Evolutionary conservation across 2,797 vertebrate genomes (phyloP).

Genomic region (Botia kubotai): DNA sequence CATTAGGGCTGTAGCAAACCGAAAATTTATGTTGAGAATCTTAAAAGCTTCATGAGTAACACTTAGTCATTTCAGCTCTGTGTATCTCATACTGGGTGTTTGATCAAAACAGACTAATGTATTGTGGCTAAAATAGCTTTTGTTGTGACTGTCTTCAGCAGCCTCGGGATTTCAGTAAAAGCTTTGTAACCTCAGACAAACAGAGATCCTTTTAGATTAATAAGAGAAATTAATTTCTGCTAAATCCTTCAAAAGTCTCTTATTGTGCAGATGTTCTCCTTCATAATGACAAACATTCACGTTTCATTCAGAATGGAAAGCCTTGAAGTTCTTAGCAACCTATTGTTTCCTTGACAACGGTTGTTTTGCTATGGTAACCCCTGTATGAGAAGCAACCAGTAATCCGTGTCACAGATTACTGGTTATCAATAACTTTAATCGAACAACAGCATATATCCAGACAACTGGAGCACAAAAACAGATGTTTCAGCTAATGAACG

Average conservation of each 20-base stretch:
- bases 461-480: not conserved
- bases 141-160: constrained; percentile 22
- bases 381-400: constrained; percentile 4
- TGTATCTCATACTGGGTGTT: not conserved
- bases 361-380: constrained; percentile 47
- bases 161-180: not conserved
- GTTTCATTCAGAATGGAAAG: constrained; percentile 17
- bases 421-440: too few species aligned
- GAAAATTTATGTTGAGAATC: not conserved
- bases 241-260: constrained; percentile 6
- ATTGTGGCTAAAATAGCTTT: not conserved
- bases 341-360: constrained; percentile 39
- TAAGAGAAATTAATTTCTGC: not conserved
- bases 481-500: constrained; percentile 20
- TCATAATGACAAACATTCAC: constrained; percentile 13
- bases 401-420: constrained; percentile 13
- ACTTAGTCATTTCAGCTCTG: not conserved
- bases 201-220: constrained; percentile 1
- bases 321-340: constrained; percentile 28
- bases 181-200: constrained; percentile 2
- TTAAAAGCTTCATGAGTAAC: constrained; percentile 10
- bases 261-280: constrained; percentile 12
- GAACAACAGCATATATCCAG: not conserved
- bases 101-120: constrained; percentile 13
- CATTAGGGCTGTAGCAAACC: not conserved